Base-by-base conservation (phyloP, 2,113 vertebrate species). In the Psephotus haematonotus region DNA sequence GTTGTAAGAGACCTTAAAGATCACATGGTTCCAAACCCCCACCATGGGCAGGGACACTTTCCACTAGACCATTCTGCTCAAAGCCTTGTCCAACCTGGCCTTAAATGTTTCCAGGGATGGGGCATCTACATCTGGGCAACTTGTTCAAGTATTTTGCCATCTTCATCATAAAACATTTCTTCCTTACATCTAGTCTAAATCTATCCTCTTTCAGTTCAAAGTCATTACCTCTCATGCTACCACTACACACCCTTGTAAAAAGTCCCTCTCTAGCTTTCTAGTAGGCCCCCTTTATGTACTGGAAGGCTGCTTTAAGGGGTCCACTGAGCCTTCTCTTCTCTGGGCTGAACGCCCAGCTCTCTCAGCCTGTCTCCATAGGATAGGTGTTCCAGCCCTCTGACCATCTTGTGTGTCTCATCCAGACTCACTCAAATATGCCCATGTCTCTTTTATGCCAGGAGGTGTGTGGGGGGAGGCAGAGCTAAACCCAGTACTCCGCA, bases 351-450 rank as follows among this genome's bases (percentile, higher is more conserved):
- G 1, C 5, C 4, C 19, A 62, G 2, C 8, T 71, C 6, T 28
- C 9, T 82, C 28, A 83, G 10, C 2, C 28, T 50, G 14, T 50
- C 10, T 6, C 55, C 19, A 10, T 0, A 65, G 9, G 5, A 12
- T 13, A 68, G 17, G 12, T 31, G 2, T 19, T 92, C 33, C 57
- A 63, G 24, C 17, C 7, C 13, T 3, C 27, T 23, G 39, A 29
- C 22, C 4, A 27, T 65, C 60, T 86, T 80, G 0, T 28, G 43
- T 23, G 14, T 11, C 24, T 41, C 9, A 39, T 69, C 43, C 71
- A 33, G 43, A 71, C 13, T 1, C 0, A 0, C 10, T 49, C 4
- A 1, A 83, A 5, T 6, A 49, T 24, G 2, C 47, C 23, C 3
- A 9, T 10, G 6, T 29, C 16, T 17, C 8, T 59, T 1, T 67